Conservation (phyloP, 2,797 vertebrate genomes). For the Nyctalus aviator region DNA sequence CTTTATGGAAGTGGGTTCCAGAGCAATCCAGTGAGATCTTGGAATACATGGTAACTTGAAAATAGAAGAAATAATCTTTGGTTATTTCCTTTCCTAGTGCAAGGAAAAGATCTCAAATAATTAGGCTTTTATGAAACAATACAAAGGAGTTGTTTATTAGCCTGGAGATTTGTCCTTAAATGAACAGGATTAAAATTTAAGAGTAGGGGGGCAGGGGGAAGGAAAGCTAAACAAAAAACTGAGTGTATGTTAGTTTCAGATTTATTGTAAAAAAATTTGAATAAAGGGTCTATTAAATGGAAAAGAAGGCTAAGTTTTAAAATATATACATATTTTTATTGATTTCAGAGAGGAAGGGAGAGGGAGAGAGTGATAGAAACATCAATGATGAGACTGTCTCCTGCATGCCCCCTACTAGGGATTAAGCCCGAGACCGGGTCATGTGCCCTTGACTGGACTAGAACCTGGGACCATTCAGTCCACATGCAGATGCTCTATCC, state of each 20-base stretch:
- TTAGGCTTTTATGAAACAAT: conserved; percentile 49
- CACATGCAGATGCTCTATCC: no score
- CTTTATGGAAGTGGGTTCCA: not conserved
- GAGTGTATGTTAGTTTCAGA: not conserved
- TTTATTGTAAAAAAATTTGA: conserved; percentile 27
- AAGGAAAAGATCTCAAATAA: conserved; percentile 7
- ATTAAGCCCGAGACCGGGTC: no score
- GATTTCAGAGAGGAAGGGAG: no score
- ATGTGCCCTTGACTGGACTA: no score
- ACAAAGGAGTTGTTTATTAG: conserved; percentile 50
- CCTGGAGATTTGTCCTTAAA: conserved; percentile 4
- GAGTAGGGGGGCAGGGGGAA: not conserved
- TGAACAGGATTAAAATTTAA: conserved; percentile 61
- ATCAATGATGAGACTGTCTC: no score
- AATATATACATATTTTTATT: no score
- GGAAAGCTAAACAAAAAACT: not conserved
- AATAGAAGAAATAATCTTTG: not conserved
- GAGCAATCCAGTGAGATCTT: not conserved
- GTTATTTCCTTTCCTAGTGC: conserved; percentile 11
- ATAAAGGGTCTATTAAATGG: not conserved
- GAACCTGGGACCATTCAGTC: no score
- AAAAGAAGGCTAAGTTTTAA: not conserved
- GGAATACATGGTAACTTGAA: not conserved
- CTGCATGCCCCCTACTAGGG: no score
- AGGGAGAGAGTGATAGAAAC: no score